Percentiles rank a stretch among this genome's conserved stretches.
These are phyloP conservation scores for Tetropium fuscum DNA, from an alignment of 2,888 invertebrate species.

Conservation along the genomic window DNA sequence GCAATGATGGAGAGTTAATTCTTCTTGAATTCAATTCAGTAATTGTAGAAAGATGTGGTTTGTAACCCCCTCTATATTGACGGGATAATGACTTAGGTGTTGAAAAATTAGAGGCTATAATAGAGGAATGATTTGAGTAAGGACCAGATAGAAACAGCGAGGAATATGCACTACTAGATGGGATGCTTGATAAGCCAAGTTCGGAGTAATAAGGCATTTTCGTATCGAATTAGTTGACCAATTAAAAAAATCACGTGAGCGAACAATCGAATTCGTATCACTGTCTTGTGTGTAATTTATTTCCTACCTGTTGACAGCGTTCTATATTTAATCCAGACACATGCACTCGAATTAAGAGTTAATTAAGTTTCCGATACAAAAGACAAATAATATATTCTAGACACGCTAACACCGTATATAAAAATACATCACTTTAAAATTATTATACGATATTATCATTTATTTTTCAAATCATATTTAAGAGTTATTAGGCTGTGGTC, in stretches of 20 bases:
- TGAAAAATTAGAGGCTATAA: conserved; percentile 58
- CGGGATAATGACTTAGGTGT: conserved; percentile 53
- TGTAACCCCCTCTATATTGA: conserved; percentile 69
- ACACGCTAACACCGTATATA: neutral
- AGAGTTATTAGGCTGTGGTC: conserved; percentile 32
- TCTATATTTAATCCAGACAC: conserved; percentile 12
- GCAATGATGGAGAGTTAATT: conserved; percentile 69
- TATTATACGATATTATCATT: neutral
- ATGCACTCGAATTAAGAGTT: conserved; percentile 14
- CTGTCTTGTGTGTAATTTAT: conserved; percentile 21
- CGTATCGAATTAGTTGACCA: conserved; percentile 33
- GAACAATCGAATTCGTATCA: conserved; percentile 30
- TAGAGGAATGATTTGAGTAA: conserved; percentile 70
- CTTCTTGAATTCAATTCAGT: conserved; percentile 71
- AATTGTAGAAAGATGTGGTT: conserved; percentile 81
- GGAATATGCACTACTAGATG: conserved; percentile 69
- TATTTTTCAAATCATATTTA: conserved; percentile 17
- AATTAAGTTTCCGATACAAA: neutral
- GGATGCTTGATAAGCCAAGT: conserved; percentile 69
- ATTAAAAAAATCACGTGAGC: conserved; percentile 41
- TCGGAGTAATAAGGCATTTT: conserved; percentile 79
- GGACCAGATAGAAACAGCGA: conserved; percentile 67
- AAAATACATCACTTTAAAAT: neutral
- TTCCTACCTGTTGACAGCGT: conserved; percentile 26
- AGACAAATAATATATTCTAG: neutral